Percentiles rank a stretch among this genome's conserved stretches.
phyloP scores from a whole-genome alignment of 2,888 invertebrate genomes.

The Allygus modestus region DNA sequence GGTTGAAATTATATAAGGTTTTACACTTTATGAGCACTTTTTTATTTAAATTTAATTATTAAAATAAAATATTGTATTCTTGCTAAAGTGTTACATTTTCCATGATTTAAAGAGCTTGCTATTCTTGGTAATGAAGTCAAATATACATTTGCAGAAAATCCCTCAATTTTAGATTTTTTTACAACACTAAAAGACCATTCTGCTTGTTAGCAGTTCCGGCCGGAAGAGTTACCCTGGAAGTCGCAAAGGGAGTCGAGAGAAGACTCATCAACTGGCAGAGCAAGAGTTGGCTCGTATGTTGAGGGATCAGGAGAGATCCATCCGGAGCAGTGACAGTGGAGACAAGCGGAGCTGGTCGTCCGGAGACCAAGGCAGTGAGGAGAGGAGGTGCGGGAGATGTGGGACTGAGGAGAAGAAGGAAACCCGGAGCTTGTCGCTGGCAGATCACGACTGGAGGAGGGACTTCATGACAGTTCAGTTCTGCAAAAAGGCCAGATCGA shows the following conservation, averaged over 20 bases:
- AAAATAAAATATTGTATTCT: too few relatives aligned
- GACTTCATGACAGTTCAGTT: conserved; percentile 62
- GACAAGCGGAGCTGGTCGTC: conserved; percentile 67
- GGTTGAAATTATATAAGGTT: too few relatives aligned
- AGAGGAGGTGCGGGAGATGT: conserved; percentile 56
- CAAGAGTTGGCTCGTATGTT: conserved; percentile 66
- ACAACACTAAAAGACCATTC: background rate
- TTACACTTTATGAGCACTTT: too few relatives aligned
- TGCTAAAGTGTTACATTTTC: too few relatives aligned
- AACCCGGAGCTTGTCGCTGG: conserved; percentile 58
- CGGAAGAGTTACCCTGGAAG: conserved; percentile 83
- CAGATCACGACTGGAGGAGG: conserved; percentile 63
- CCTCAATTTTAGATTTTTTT: too few relatives aligned
- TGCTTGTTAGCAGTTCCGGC: conserved; percentile 71
- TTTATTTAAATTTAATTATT: too few relatives aligned
- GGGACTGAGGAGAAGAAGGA: conserved; percentile 62
- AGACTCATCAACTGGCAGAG: conserved; percentile 73
- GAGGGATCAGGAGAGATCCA: conserved; percentile 66
- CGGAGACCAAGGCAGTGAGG: conserved; percentile 62
- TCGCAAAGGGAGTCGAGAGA: conserved; percentile 82
- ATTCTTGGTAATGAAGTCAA: too few relatives aligned
- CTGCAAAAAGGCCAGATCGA: conserved; percentile 59
- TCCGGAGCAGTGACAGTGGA: conserved; percentile 67
- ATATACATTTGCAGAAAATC: too few relatives aligned
- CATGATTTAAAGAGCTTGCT: too few relatives aligned